phyloP scores from a whole-genome alignment of 2,797 vertebrate species.

The Zalophus californianus region DNA sequence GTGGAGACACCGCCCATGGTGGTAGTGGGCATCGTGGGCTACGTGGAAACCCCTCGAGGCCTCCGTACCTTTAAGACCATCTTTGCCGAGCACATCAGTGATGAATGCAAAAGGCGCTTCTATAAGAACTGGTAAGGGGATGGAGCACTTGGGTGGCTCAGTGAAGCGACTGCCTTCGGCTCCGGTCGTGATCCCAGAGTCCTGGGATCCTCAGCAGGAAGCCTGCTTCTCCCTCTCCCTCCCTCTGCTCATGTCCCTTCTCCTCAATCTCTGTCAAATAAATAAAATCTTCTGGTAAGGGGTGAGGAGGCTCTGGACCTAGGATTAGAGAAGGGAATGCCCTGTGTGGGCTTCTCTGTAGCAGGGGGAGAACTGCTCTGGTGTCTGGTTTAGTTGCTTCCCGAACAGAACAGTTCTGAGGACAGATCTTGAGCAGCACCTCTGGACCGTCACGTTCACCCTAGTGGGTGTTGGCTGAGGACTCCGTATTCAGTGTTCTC shows the following conservation, averaged over 20 bases:
- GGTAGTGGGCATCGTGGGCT: slow-evolving; percentile 95
- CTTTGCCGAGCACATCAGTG: slow-evolving; percentile 97
- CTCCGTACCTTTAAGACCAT: slow-evolving; percentile 97
- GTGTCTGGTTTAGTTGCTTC: neutral
- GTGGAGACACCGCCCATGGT: slow-evolving; percentile 98
- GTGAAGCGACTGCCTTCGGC: too few species aligned
- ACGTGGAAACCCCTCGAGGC: slow-evolving; percentile 95
- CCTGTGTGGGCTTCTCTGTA: fast-evolving
- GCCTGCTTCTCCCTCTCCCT: too few species aligned
- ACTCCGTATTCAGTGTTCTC: neutral
- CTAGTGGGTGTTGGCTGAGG: neutral
- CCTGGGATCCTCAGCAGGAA: too few species aligned
- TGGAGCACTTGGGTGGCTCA: too few species aligned
- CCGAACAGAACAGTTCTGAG: neutral
- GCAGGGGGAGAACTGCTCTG: neutral
- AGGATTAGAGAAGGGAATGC: fast-evolving
- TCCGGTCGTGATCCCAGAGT: too few species aligned
- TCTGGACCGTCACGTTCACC: too few species aligned
- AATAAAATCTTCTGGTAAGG: slow-evolving; percentile 91
- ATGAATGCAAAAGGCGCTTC: slow-evolving; percentile 98
- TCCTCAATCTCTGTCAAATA: too few species aligned
- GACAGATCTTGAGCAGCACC: neutral
- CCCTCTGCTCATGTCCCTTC: too few species aligned
- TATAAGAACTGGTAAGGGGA: slow-evolving; percentile 97
- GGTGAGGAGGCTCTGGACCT: fast-evolving